These are phyloP conservation scores for Danio jaintianensis DNA, from an alignment of 2,797 vertebrate species.

Conservation along the genomic window DNA sequence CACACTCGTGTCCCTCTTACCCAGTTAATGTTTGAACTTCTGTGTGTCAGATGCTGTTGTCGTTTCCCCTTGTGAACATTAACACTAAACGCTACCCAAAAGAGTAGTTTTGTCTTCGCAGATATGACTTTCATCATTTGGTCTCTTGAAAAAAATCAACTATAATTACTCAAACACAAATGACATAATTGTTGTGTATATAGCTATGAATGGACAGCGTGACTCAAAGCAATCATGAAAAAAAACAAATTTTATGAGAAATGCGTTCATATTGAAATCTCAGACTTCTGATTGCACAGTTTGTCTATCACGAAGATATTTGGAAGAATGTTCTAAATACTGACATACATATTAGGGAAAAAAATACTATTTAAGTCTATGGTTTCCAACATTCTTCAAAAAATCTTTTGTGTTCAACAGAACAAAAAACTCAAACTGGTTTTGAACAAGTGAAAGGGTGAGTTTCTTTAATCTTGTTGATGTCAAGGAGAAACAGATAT, in stretches of 20 bases:
- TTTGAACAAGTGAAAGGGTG: too few relatives aligned
- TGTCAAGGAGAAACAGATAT: background rate
- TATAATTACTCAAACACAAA: background rate
- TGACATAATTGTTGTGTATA: background rate
- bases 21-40: slow-evolving; percentile 38
- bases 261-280: background rate
- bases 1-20: slow-evolving; percentile 15
- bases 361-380: too few relatives aligned
- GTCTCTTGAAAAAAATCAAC: background rate
- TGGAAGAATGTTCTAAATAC: too few relatives aligned
- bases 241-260: background rate
- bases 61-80: slow-evolving; percentile 6
- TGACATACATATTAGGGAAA: too few relatives aligned
- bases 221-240: background rate
- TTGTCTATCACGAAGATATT: background rate
- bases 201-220: background rate
- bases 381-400: too few relatives aligned
- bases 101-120: slow-evolving; percentile 12
- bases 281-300: background rate
- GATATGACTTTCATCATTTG: background rate
- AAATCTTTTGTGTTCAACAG: too few relatives aligned
- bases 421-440: too few relatives aligned
- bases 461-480: background rate
- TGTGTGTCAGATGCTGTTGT: slow-evolving; percentile 9
- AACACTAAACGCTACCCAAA: slow-evolving; percentile 7